Evolutionary conservation across 1,140 invertebrate genomes (phyloP).

Genomic region (Tetragnatha versicolor): DNA sequence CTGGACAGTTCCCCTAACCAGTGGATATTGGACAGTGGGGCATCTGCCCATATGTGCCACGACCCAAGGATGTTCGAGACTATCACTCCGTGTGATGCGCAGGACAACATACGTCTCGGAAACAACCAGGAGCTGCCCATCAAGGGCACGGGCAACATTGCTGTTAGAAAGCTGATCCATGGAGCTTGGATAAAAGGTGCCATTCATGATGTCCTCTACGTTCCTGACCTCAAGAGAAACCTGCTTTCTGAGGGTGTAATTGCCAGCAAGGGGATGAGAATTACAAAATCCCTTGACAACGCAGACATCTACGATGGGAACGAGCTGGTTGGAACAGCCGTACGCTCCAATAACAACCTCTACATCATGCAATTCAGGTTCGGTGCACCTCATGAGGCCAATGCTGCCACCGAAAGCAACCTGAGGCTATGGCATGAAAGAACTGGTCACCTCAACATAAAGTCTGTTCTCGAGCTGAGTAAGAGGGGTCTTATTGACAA

Average conservation of each 20-base stretch:
- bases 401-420: neutral
- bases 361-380: slow-evolving; percentile 9
- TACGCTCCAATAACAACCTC: neutral
- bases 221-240: slow-evolving; percentile 4
- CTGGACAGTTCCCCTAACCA: neutral
- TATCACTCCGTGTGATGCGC: neutral
- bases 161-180: slow-evolving; percentile 1
- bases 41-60: slow-evolving; percentile 15
- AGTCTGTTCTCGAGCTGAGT: slow-evolving; percentile 8
- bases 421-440: slow-evolving; percentile 37
- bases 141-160: neutral
- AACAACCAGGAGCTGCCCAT: slow-evolving; percentile 1
- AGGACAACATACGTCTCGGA: neutral
- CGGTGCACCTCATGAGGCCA: neutral
- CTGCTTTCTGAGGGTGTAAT: neutral
- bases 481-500: slow-evolving; percentile 9
- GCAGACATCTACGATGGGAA: neutral
- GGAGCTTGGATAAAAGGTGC: neutral
- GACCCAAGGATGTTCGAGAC: neutral
- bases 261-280: neutral
- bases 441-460: slow-evolving; percentile 22
- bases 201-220: neutral
- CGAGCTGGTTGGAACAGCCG: neutral
- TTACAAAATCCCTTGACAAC: neutral
- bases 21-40: slow-evolving; percentile 6